Base-by-base conservation (phyloP, 1,140 invertebrate species). In the Brachionus koreanus region DNA sequence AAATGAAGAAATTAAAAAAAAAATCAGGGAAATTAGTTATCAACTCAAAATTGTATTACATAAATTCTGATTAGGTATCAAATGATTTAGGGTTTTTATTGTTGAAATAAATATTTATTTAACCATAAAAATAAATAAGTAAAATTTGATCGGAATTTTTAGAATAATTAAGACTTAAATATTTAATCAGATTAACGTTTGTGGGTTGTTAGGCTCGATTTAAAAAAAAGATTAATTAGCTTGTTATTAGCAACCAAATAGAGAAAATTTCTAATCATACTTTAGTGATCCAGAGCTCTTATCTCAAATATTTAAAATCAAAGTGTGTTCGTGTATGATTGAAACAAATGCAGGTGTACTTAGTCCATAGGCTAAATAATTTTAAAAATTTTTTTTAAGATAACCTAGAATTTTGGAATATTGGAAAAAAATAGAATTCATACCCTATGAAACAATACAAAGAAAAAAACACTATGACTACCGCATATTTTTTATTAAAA, bases 391-490 rank as follows among this genome's bases (percentile, higher is more conserved):
- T n/a, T n/a, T 25, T 33, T 65, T 13, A 12, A 65, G 63, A 65
- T 65, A 65, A 65, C 63, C 63, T 65, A 65, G 33, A 65, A 65
- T 57, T 57, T 57, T 19, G 49, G 49, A 57, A 25, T 57, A 57
- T 57, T 57, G 49, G 49, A 57, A 57, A 46, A 57, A 46, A 57
- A 57, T 57, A 57, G 49, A 57, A 57, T 65, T 65, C 33, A 13
- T 65, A 13, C n/a, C 33, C 29, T 65, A 29, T 65, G 13, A n/a
- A 65, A 37, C 29, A 29, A 33, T 65, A 46, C 1, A 46, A n/a
- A 65, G n/a, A 65, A 65, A 13, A 13, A 33, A 65, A 65, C 35
- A 65, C 63, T 65, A 65, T 65, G 63, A 65, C 63, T 65, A 65
- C 63, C 63, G 63, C 63, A 65, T 65, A 65, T 46, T 65, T 65